Conservation (phyloP, 2,797 vertebrate species). For the Syndactyla subalaris region DNA sequence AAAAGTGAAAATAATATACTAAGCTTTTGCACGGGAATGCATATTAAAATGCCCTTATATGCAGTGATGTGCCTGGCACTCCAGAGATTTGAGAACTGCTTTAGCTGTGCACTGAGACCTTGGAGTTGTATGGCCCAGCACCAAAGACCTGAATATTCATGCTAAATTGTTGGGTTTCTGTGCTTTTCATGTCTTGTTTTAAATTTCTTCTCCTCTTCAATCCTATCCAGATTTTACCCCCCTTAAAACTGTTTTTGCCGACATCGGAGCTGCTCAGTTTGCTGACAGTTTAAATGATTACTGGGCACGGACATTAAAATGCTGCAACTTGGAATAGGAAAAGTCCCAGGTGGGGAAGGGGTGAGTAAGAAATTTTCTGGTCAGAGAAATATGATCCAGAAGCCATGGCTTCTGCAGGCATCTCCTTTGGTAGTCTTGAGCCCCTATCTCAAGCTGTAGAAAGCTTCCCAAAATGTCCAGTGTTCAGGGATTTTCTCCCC, state of each 20-base stretch:
- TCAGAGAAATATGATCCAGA: neutral
- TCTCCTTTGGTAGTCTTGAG: neutral
- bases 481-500: neutral
- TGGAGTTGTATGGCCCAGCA: neutral
- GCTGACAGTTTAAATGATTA: neutral
- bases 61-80: neutral
- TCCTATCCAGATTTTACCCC: neutral
- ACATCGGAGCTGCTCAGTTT: neutral
- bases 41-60: constrained; percentile 3
- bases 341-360: neutral
- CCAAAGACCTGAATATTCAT: constrained; percentile 7
- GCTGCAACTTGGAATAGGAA: neutral
- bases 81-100: neutral
- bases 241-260: neutral
- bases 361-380: neutral
- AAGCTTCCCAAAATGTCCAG: neutral
- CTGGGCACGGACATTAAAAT: accelerated
- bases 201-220: neutral
- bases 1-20: constrained; percentile 22
- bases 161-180: constrained; percentile 23
- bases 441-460: neutral
- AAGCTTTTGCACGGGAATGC: neutral
- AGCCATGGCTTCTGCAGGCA: neutral
- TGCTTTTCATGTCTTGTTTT: neutral
- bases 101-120: constrained; percentile 4